Conservation (phyloP, 2,797 vertebrate species). For the Avahi laniger region DNA sequence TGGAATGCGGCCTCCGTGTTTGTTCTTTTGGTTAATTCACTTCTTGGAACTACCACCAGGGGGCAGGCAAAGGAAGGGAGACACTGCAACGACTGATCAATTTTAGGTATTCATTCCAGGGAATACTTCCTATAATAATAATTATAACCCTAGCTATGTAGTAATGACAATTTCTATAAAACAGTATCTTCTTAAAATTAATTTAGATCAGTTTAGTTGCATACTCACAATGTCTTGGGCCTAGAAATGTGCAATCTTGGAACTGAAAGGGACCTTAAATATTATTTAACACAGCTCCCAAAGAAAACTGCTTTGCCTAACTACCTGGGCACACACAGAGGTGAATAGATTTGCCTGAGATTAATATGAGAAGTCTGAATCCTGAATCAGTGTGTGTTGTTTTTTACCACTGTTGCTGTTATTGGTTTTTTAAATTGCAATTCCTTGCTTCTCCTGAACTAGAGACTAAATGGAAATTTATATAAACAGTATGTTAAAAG, state of each 20-base stretch:
- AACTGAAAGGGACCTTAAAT: background rate
- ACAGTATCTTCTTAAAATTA: background rate
- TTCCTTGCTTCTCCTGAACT: background rate
- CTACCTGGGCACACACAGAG: background rate
- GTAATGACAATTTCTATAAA: background rate
- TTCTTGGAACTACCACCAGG: constrained; percentile 55
- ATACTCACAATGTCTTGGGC: background rate
- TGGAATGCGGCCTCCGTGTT: accelerated
- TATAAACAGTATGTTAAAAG: background rate
- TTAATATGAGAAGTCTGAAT: background rate
- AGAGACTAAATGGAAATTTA: background rate
- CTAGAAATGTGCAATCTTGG: background rate
- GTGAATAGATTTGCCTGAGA: background rate
- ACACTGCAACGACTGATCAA: background rate
- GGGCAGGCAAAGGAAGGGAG: constrained; percentile 65
- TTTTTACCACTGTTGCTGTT: background rate
- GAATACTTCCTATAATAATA: background rate
- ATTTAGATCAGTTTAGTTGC: background rate
- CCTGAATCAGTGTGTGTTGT: background rate
- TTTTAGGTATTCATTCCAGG: background rate
- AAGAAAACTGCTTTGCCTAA: background rate
- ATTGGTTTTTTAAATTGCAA: background rate
- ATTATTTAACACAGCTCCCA: background rate
- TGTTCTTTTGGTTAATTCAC: background rate
- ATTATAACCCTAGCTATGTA: background rate